Base-by-base conservation (phyloP, 1,140 invertebrate species). In the Nasonia longicornis region DNA sequence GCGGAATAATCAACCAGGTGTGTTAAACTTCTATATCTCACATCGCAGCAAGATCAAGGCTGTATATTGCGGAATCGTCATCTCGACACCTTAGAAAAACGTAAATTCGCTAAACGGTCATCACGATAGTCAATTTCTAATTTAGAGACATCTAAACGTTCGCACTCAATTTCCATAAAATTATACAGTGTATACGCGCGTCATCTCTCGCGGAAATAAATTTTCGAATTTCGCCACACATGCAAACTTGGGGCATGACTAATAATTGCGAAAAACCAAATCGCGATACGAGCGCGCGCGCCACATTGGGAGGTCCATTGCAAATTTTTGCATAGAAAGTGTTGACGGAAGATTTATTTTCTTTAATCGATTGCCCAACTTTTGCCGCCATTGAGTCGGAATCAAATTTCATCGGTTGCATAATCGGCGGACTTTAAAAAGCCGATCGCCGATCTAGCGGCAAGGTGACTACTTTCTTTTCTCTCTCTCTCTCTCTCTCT, bases 1-100 rank as follows among this genome's bases (percentile, higher is more conserved):
- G 91, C 48, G 91, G 91, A 77, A 83, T 89, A 42, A 89, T 87
- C 80, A 90, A 91, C 77, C 77, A 85, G 67, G 91, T 92, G 85
- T 87, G 87, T 86, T 14, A 70, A 31, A 75, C 3, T 67, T 58
- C 16, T 58, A 20, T 20, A 58, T 52, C 2, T 16, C 16, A 2
- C 48, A 14, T 52, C 12, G 16, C 12, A 52, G 48, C 48, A 16
- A 52, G 48, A 52, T 16, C 3, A 52, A 52, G 2, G 48, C 8
- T 52, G 45, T 48, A 48, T 48, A 48, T 48, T 48, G 14, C 45
- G 3, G 10, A 48, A 48, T 48, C 45, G 11, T 48, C 45, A 48
- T 11, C 45, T 48, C 45, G 45, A 12, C 45, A 16, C 12, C 42
- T 48, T 48, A 48, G 1, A 12, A 48, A 48, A 14, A 48, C 14